These are phyloP conservation scores for Eupithecia vulgata DNA, from an alignment of 2,888 invertebrate genomes.

Conservation along the genomic window DNA sequence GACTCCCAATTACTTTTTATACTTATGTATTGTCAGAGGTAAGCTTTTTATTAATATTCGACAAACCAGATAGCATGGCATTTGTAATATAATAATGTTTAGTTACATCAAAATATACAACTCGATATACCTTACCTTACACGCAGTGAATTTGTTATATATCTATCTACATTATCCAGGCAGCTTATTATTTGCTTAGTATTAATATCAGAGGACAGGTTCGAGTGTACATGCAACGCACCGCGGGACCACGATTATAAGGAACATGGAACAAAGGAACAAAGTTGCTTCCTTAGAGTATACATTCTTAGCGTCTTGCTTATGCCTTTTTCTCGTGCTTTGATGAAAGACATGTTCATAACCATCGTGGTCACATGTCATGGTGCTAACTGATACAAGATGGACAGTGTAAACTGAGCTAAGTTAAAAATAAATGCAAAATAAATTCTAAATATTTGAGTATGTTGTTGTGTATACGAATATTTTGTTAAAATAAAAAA, in stretches of 20 bases:
- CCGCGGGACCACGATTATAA: background rate
- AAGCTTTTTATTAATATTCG: slow-evolving; percentile 22
- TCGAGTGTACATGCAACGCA: slow-evolving; percentile 6
- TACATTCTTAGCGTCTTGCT: background rate
- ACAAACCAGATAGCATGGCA: slow-evolving; percentile 25
- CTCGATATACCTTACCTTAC: slow-evolving; percentile 44
- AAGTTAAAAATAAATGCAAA: slow-evolving; percentile 46
- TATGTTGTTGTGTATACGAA: slow-evolving; percentile 8
- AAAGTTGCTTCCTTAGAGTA: background rate
- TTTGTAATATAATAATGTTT: slow-evolving; percentile 22
- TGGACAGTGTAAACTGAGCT: slow-evolving; percentile 21
- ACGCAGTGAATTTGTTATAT: slow-evolving; percentile 58
- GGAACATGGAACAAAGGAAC: background rate
- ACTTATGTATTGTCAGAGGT: slow-evolving; percentile 31
- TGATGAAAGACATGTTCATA: background rate
- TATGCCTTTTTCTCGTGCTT: background rate
- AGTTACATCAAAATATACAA: slow-evolving; percentile 51
- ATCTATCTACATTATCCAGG: slow-evolving; percentile 57
- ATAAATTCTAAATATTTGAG: slow-evolving; percentile 30
- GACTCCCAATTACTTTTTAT: slow-evolving; percentile 15
- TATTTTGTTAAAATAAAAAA: slow-evolving; percentile 3
- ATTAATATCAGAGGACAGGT: slow-evolving; percentile 35
- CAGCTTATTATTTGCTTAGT: slow-evolving; percentile 39
- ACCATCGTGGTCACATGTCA: background rate
- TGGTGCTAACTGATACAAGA: slow-evolving; percentile 22